Base-by-base conservation (phyloP, 2,113 vertebrate species). In the Smithornis capensis region DNA sequence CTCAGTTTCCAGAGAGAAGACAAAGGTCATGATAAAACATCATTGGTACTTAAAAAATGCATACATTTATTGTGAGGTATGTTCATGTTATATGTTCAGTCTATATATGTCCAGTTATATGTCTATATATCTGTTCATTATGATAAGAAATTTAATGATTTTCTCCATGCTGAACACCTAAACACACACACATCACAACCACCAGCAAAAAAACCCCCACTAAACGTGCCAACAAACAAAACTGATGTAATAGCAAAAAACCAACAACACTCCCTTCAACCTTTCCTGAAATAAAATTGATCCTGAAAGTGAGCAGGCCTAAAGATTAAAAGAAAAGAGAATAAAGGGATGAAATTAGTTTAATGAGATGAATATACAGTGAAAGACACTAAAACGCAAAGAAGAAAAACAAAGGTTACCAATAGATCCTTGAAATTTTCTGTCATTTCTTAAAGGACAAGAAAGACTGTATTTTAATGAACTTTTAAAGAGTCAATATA, bases 131-230 rank as follows among this genome's bases (percentile, higher is more conserved):
- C 37, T 37, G 16, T 44, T 74, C 33, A 14, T 64, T 68, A 35
- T 33, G 19, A 17, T 17, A 65, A 52, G 6, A 60, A 89, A 29
- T 63, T 7, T 52, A 12, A 62, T 29, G 1, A 22, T 78, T 63
- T 57, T 88, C 28, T 92, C 15, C 6, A 9, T 35, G 49, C 11
- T 68, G 40, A n/a, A 80, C 33, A 63, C 6, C 31, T 4, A 28
- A 4, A 10, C 0, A 19, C 13, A 21, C 6, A 7, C 7, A 23
- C 12, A 16, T 3, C 24, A 12, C 16, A 24, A 19, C 19, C 9
- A 38, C 12, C 16, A 50, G 19, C 16, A 44, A 28, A 56, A 25
- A 25, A 3, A 1, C 3, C 4, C 3, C 4, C 4, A 10, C 33
- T 4, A 35, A 37, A 37, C 2, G 9, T 53, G 31, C 27, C 27